phyloP scores from a whole-genome alignment of 64 coral and sea anemone genomes.

The Cladopsammia gracilis region DNA sequence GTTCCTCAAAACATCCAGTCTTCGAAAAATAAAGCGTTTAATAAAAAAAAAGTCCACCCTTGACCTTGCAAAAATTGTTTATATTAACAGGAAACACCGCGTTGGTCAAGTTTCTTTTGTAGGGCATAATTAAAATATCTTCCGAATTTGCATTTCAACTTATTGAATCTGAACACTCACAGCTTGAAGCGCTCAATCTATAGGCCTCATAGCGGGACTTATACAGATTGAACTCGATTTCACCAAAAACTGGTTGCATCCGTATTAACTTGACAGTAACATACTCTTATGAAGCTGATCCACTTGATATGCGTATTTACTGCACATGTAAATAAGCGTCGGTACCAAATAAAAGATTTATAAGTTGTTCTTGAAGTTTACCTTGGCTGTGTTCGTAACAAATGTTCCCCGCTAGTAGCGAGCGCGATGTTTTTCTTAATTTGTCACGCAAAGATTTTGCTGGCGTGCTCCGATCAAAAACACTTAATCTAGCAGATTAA shows the following conservation, averaged over 20 bases:
- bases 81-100: constrained; percentile 58
- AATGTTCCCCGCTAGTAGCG: neutral
- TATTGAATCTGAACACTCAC: constrained; percentile 44
- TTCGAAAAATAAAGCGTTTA: neutral
- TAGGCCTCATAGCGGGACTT: neutral
- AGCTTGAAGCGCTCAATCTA: neutral
- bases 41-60: constrained; percentile 15
- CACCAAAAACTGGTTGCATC: neutral
- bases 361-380: constrained; percentile 55
- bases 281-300: neutral
- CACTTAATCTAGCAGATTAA: neutral
- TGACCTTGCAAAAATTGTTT: constrained; percentile 53
- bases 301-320: constrained; percentile 25
- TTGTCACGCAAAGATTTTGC: constrained; percentile 13
- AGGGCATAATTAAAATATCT: constrained; percentile 54
- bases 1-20: neutral
- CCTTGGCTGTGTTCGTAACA: constrained; percentile 9
- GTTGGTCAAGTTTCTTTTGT: constrained; percentile 50
- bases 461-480: neutral
- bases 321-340: constrained; percentile 26
- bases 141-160: constrained; percentile 37
- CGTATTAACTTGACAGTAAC: neutral
- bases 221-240: constrained; percentile 9
- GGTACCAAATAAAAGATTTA: constrained; percentile 23
- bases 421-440: constrained; percentile 4